Conservation (phyloP, 2,888 invertebrate genomes). For the Pristionchus japonicus region DNA sequence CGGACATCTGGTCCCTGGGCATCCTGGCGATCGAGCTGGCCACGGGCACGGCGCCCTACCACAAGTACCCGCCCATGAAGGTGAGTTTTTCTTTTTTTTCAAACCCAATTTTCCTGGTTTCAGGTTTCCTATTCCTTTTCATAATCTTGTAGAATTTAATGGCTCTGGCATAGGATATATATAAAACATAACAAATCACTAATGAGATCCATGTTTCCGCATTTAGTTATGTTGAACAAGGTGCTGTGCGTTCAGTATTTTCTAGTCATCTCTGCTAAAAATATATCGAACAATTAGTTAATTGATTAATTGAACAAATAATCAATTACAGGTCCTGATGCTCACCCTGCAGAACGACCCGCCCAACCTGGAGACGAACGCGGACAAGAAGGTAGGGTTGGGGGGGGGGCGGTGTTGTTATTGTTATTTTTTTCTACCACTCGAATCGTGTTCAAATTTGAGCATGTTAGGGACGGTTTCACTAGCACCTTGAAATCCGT, state of each 20-base stretch:
- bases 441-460: too few relatives aligned
- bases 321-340: constrained; percentile 84
- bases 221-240: too few relatives aligned
- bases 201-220: too few relatives aligned
- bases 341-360: constrained; percentile 97
- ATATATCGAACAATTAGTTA: too few relatives aligned
- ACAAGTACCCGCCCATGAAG: constrained; percentile 99
- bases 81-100: constrained; percentile 75
- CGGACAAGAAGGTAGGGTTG: constrained; percentile 91
- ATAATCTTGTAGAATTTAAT: too few relatives aligned
- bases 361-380: constrained; percentile 92
- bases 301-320: not conserved
- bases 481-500: too few relatives aligned
- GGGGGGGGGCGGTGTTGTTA: not conserved
- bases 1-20: constrained; percentile 93
- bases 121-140: too few relatives aligned
- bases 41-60: constrained; percentile 97
- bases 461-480: too few relatives aligned
- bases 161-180: too few relatives aligned
- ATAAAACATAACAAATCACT: too few relatives aligned
- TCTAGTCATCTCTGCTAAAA: too few relatives aligned
- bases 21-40: constrained; percentile 99
- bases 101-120: not conserved
- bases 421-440: not conserved
- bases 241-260: too few relatives aligned